Base-by-base conservation (phyloP, 92 coral and sea anemone genomes). In the Zoanthus solanderi region DNA sequence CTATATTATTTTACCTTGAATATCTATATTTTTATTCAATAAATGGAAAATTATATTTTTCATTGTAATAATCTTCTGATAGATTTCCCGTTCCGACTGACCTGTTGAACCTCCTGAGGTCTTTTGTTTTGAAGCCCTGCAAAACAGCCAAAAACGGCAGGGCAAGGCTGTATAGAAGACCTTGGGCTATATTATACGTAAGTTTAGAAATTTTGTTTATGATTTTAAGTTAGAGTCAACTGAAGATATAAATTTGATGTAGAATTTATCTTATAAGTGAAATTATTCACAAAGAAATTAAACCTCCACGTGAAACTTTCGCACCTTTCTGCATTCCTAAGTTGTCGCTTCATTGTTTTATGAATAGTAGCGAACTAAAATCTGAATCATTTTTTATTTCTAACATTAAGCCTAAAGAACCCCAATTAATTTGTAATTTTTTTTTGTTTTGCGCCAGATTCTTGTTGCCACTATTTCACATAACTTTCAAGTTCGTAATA, bases 331-430 rank as follows among this genome's bases (percentile, higher is more conserved):
- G 66, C 66, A 58, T 58, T 58, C 66, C 66, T 58, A 5, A 58
- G 66, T 58, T 58, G 17, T 58, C 66, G 14, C n/a, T 58, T 58
- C 60, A 54, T 0, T 1, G 58, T 53, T 58, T 50, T 11, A 58
- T 17, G 66, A 58, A 58, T 58, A 58, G 11, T 17, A 58, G 17
- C 66, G 28, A 58, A 58, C 66, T 13, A 58, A 58, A 58, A 37
- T 37, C 42, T 37, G 42, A 37, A 37, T 37, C 42, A 37, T 37
- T 15, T 16, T 58, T 17, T 50, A 50, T 58, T 58, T 58, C 66
- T 18, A 58, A 58, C 66, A 58, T 58, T 50, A 50, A 58, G 66
- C 66, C 66, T 58, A 58, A 58, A 58, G 66, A 58, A 58, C 66
- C 66, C 66, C 66, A 4, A 58, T 58, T 1, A 58, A 16, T 58